Evolutionary conservation across 92 coral and sea anemone species (phyloP).

Genomic region (Parazoanthus swiftii): DNA sequence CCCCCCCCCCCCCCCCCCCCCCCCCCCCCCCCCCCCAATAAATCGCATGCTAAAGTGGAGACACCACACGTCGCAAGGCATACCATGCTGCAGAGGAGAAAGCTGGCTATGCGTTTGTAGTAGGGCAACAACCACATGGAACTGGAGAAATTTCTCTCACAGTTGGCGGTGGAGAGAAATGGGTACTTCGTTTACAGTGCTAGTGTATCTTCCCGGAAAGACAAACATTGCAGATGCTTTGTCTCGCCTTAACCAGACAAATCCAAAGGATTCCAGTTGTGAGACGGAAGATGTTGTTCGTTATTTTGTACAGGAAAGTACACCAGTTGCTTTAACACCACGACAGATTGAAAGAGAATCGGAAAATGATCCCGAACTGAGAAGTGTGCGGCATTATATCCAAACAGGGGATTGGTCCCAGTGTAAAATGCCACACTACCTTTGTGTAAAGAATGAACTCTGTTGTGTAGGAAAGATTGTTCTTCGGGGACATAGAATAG

Average conservation of each 20-base stretch:
- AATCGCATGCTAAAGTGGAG: background rate
- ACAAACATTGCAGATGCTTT: too few species aligned
- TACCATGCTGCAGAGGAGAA: conserved; percentile 3
- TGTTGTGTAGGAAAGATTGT: conserved; percentile 48
- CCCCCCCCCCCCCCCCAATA: too few species aligned
- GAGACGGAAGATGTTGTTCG: too few species aligned
- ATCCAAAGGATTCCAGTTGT: too few species aligned
- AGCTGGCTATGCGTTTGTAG: conserved; percentile 46
- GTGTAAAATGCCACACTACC: conserved; percentile 47
- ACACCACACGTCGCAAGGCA: conserved; percentile 1
- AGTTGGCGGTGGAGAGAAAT: conserved; percentile 20
- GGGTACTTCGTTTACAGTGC: too few species aligned
- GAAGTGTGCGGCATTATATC: conserved; percentile 40
- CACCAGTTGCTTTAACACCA: conserved; percentile 52
- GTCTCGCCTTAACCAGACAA: too few species aligned
- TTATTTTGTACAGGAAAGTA: conserved; percentile 1
- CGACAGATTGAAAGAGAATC: conserved; percentile 50
- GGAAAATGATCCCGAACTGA: conserved; percentile 49
- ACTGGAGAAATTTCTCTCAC: conserved; percentile 27
- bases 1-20: too few species aligned
- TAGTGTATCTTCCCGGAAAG: too few species aligned
- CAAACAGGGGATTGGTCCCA: conserved; percentile 53
- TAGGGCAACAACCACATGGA: conserved; percentile 25
- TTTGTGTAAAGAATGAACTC: conserved; percentile 11
- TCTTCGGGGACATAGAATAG: conserved; percentile 53